Conservation (phyloP, 2,888 invertebrate species). For the Caenorhabditis sinica region DNA sequence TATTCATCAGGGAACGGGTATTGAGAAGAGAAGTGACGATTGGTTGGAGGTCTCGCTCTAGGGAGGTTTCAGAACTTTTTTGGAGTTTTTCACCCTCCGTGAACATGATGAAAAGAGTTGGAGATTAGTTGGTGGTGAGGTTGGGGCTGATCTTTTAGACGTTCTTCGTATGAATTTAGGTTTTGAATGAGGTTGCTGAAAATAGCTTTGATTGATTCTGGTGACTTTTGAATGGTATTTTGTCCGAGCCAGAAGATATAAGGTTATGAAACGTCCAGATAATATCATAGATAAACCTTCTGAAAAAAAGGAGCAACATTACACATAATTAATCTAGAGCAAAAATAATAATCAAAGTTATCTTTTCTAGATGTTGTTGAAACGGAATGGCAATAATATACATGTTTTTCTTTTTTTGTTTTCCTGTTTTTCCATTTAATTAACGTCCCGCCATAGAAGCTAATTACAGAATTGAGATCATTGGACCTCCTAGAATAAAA, state of each 20-base stretch:
- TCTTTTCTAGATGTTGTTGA: background rate
- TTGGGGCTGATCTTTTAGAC: no score
- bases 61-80: conserved; percentile 8
- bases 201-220: no score
- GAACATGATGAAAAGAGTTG: background rate
- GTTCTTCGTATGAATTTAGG: no score
- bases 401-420: background rate
- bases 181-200: no score
- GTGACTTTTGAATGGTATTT: no score
- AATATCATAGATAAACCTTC: no score
- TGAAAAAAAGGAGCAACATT: no score
- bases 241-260: no score
- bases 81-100: background rate
- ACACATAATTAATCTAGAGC: no score
- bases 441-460: background rate
- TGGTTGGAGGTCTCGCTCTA: background rate
- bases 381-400: background rate
- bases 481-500: background rate
- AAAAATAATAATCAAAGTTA: no score
- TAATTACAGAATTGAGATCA: conserved; percentile 6
- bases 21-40: conserved; percentile 35
- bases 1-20: conserved; percentile 33
- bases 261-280: no score
- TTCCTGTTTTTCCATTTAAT: background rate
- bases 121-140: background rate